Conservation (phyloP, 2,888 invertebrate species). For the Flexamia atlantica region DNA sequence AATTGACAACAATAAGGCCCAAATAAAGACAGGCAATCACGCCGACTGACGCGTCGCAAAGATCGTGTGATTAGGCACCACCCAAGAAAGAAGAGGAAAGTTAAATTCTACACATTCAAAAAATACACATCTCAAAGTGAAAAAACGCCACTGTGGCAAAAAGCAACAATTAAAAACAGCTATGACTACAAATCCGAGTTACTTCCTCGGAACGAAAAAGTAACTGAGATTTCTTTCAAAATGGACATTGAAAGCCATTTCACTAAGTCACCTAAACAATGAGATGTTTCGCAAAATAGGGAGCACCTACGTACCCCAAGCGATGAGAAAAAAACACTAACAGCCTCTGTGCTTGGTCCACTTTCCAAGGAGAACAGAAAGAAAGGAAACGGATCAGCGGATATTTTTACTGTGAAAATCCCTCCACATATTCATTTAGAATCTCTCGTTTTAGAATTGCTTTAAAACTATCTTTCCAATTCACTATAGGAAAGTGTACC, state of each 20-base stretch:
- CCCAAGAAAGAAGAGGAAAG: constrained; percentile 36
- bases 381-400: constrained; percentile 37
- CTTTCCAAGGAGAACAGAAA: constrained; percentile 55
- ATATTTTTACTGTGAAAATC: constrained; percentile 33
- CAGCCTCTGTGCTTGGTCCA: constrained; percentile 59
- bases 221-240: constrained; percentile 42
- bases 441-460: constrained; percentile 52
- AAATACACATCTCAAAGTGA: constrained; percentile 54
- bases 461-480: constrained; percentile 58
- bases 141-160: constrained; percentile 27
- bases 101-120: constrained; percentile 15
- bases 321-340: constrained; percentile 63
- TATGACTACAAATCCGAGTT: constrained; percentile 46
- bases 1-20: constrained; percentile 41
- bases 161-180: constrained; percentile 49
- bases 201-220: constrained; percentile 14
- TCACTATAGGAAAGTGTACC: constrained; percentile 49
- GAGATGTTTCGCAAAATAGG: constrained; percentile 66
- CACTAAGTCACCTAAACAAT: constrained; percentile 68
- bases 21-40: constrained; percentile 35
- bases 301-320: constrained; percentile 63
- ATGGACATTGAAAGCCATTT: constrained; percentile 55
- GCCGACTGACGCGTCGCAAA: not conserved
- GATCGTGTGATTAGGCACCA: constrained; percentile 48
- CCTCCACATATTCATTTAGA: constrained; percentile 44